A percentile compares a stretch with the other conserved stretches of the same genome.
These are phyloP conservation scores for Opisthograptis luteolata DNA, from an alignment of 2,888 invertebrate genomes.

Conservation along the genomic window DNA sequence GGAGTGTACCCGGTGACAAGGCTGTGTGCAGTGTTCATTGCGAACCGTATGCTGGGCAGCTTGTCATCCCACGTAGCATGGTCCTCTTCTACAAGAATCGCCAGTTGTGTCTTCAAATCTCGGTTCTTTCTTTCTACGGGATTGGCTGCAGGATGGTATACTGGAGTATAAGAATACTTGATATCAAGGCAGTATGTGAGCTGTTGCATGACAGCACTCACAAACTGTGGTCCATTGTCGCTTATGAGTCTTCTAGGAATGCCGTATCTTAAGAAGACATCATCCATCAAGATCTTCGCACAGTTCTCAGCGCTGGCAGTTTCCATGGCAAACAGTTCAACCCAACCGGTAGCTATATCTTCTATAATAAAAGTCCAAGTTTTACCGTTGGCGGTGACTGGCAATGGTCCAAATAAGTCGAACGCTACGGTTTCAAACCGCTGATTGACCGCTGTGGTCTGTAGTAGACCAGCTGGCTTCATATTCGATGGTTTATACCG, in stretches of 20 bases:
- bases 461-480: no score
- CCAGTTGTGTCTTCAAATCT: slow-evolving; percentile 35
- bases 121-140: slow-evolving; percentile 32
- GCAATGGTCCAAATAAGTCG: no score
- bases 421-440: no score
- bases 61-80: slow-evolving; percentile 19
- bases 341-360: slow-evolving; percentile 39
- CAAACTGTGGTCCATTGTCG: slow-evolving; percentile 55
- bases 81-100: slow-evolving; percentile 19
- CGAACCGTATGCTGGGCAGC: slow-evolving; percentile 24
- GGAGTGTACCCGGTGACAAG: slow-evolving; percentile 11
- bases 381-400: no score
- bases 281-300: slow-evolving; percentile 45
- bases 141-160: slow-evolving; percentile 51
- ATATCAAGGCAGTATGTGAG: slow-evolving; percentile 38
- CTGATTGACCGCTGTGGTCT: no score
- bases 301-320: slow-evolving; percentile 42
- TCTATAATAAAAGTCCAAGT: no score
- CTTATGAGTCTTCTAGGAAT: slow-evolving; percentile 45
- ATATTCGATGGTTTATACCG: no score
- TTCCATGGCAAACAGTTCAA: slow-evolving; percentile 40
- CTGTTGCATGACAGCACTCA: slow-evolving; percentile 51
- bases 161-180: slow-evolving; percentile 44
- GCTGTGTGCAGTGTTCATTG: slow-evolving; percentile 24
- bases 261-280: slow-evolving; percentile 53